A percentile compares a stretch with the other conserved stretches of the same genome.
Evolutionary conservation across 2,113 vertebrate genomes (phyloP).

Genomic region (Hippoglossus stenolepis): DNA sequence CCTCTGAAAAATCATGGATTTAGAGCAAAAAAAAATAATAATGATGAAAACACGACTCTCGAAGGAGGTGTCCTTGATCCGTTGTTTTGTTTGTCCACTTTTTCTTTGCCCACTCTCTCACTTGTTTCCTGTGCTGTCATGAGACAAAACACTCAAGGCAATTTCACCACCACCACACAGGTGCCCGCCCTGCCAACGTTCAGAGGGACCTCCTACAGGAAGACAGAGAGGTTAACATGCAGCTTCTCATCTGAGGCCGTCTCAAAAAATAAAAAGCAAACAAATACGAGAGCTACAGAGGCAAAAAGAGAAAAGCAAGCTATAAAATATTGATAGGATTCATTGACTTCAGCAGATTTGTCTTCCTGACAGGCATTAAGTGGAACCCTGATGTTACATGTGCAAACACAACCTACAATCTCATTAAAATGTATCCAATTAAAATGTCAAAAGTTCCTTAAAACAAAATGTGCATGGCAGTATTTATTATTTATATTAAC

Average conservation of each 20-base stretch:
- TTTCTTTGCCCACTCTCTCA: constrained; percentile 52
- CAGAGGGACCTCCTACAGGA: constrained; percentile 91
- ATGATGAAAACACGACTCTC: constrained; percentile 51
- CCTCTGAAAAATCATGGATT: constrained; percentile 72
- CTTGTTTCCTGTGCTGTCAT: constrained; percentile 64
- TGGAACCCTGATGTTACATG: constrained; percentile 8
- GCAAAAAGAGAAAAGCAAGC: constrained; percentile 8
- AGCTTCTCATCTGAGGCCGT: constrained; percentile 51
- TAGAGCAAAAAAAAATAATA: constrained; percentile 35
- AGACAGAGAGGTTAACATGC: constrained; percentile 69
- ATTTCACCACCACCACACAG: constrained; percentile 92
- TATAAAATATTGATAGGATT: constrained; percentile 40
- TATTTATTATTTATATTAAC: not conserved
- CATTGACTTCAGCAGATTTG: constrained; percentile 31
- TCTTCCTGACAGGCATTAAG: constrained; percentile 3
- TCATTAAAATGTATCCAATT: not conserved
- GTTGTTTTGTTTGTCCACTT: constrained; percentile 68
- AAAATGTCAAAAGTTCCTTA: constrained; percentile 3
- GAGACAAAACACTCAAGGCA: constrained; percentile 84
- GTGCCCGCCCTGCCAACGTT: constrained; percentile 97
- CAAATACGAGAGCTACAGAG: not conserved
- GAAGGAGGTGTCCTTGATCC: constrained; percentile 65
- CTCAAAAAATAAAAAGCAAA: constrained; percentile 20
- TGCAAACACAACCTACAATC: constrained; percentile 8
- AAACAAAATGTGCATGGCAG: not conserved